Evolutionary conservation across 2,888 invertebrate genomes (phyloP), one percentile per base, ranked within the genome.

Genomic region (Deilephila elpenor): DNA sequence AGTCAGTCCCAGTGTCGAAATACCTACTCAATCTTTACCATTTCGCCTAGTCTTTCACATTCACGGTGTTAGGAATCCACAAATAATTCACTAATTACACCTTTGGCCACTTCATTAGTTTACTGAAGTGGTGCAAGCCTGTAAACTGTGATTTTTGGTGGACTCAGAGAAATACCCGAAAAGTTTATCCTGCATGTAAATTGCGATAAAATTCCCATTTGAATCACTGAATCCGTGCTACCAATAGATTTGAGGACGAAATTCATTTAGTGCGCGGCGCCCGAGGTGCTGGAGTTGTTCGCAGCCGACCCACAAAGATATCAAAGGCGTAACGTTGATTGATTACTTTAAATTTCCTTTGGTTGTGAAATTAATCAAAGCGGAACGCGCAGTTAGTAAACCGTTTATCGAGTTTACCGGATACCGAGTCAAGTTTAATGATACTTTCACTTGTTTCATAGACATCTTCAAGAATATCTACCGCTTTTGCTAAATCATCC

Each of bases 261-360:
- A 71, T 61, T 20, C 56, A 34, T 70, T 73, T 77, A 75, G 53
- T 62, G 8, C 7, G 53, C 77, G 71, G 34, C 44, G 71, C 71
- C 59, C 34, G 71, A 74, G 32, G 34, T 73, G 34, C 72, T 76
- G 17, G 73, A 70, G 76, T 78, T 74, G 72, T 73, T 73, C 37
- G 59, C 75, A 72, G 74, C 77, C 76, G 79, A 75, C 75, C 76
- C 79, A 77, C 75, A 79, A 78, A 77, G 77, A 78, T 81, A 75
- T 83, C 81, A 81, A 82, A 81, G 78, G 75, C 75, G 70, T 77
- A 81, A 79, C 82, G 79, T 81, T 82, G 85, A 84, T 84, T 82
- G 84, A 85, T 83, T 82, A 76, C 77, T 76, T 79, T 75, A 75
- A 71, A 74, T 82, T 78, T 79, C 73, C 77, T 77, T 75, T 72